Base-by-base conservation (phyloP, 2,888 invertebrate species). In the Tenthredo notha region DNA sequence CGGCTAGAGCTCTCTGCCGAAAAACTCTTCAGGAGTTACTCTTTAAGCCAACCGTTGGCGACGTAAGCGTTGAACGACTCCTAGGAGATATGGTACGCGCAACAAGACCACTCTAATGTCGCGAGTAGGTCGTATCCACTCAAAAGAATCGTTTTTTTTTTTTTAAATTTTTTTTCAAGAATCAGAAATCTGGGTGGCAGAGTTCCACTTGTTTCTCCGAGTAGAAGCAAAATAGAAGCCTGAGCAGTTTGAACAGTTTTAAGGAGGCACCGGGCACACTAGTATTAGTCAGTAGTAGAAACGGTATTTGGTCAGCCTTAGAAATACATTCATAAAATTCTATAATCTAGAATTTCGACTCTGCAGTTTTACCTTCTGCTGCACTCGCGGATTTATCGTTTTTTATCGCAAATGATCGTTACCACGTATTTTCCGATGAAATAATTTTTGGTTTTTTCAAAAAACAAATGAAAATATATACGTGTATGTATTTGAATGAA, bases 11-110 rank as follows among this genome's bases (percentile, higher is more conserved):
- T 15, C 93, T 96, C 67, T 94, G 94, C 86, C 94, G 95, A 0
- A 92, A 93, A 33, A 94, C 95, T 5, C 93, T 96, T 0, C 95
- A 96, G 89, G 96, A 97, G 88, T 93, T 98, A 15, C 95, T 98
- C 86, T 98, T 98, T 94, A 95, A 96, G 85, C 96, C 96, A 87
- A 97, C 97, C 0, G 96, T 97, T 84, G 97, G 97, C 15, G 96
- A 96, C 88, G 96, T 96, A 47, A 95, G 96, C 21, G 96, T 97
- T 50, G 96, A 97, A 89, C 94, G 96, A 88, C 93, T 97, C 65
- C 92, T 97, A 72, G 95, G 95, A 25, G 96, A 97, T 91, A 95
- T 97, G 95, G 95, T 95, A 87, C 91, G 91, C 61, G 91, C 92
- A 1, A 90, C 92, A 3, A 89, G 92, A 84, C 91, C 92, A 9